These are phyloP conservation scores for Trichonephila inaurata DNA, from an alignment of 1,140 invertebrate genomes.

Conservation along the genomic window DNA sequence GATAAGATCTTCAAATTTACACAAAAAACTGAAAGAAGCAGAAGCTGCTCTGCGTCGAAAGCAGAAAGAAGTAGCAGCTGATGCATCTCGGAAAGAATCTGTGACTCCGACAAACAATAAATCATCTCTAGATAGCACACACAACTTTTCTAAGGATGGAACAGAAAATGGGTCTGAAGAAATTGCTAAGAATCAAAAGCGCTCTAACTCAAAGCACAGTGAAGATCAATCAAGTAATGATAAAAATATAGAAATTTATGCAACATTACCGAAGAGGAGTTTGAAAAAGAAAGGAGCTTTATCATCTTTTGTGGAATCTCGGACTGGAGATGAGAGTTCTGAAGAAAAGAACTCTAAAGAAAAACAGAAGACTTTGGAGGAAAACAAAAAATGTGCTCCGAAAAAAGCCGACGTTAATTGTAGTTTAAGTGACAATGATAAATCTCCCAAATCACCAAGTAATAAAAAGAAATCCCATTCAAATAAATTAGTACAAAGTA, in stretches of 20 bases:
- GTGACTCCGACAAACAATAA: constrained; percentile 3
- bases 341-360: constrained; percentile 57
- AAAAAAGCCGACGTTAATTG: constrained; percentile 4
- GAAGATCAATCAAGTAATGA: constrained; percentile 47
- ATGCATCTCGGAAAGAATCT: constrained; percentile 29
- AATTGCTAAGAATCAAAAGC: background rate
- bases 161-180: constrained; percentile 26
- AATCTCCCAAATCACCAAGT: constrained; percentile 64
- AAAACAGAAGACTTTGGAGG: constrained; percentile 43
- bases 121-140: background rate
- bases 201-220: background rate
- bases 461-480: constrained; percentile 44
- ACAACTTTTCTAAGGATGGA: background rate
- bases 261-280: constrained; percentile 91
- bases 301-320: constrained; percentile 72
- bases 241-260: constrained; percentile 87
- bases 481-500: constrained; percentile 43
- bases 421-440: constrained; percentile 47
- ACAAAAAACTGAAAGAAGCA: constrained; percentile 85
- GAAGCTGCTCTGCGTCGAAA: constrained; percentile 77
- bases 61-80: constrained; percentile 67
- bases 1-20: constrained; percentile 92
- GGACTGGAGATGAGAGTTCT: constrained; percentile 63
- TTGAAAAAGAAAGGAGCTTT: constrained; percentile 76
- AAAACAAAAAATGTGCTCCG: constrained; percentile 3